Evolutionary conservation across 2,888 invertebrate genomes (phyloP).

Genomic region (Antitype chi): DNA sequence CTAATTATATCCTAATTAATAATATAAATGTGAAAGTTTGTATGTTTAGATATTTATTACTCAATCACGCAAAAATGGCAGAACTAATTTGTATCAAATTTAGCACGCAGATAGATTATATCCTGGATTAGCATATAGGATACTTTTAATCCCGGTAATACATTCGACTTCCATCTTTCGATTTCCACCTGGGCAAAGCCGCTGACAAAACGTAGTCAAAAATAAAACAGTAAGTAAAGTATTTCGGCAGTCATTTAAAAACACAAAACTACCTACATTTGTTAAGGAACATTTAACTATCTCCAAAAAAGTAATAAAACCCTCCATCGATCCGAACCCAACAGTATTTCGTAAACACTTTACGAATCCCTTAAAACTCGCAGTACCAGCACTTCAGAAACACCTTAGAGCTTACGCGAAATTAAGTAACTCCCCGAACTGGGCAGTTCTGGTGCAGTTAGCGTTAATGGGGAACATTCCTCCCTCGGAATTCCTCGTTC

Average conservation of each 20-base stretch:
- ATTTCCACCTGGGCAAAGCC: too few species aligned
- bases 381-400: slow-evolving; percentile 54
- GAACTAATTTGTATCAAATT: too few species aligned
- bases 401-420: slow-evolving; percentile 70
- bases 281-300: background rate
- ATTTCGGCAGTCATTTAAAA: background rate
- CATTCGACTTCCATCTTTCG: too few species aligned
- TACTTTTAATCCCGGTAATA: too few species aligned
- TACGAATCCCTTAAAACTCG: slow-evolving; percentile 47
- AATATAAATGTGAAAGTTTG: too few species aligned
- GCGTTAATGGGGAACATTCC: slow-evolving; percentile 78
- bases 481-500: slow-evolving; percentile 68
- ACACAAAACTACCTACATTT: background rate
- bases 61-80: too few species aligned
- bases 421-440: slow-evolving; percentile 76
- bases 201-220: too few species aligned
- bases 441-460: slow-evolving; percentile 76
- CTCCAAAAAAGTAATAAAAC: slow-evolving; percentile 17
- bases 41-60: too few species aligned
- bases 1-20: too few species aligned
- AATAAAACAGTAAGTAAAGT: background rate
- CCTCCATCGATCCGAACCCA: slow-evolving; percentile 20
- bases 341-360: slow-evolving; percentile 42
- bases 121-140: too few species aligned
- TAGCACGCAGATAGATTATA: too few species aligned